Conservation (phyloP, 2,113 vertebrate genomes). For the Sminthopsis crassicaudata region DNA sequence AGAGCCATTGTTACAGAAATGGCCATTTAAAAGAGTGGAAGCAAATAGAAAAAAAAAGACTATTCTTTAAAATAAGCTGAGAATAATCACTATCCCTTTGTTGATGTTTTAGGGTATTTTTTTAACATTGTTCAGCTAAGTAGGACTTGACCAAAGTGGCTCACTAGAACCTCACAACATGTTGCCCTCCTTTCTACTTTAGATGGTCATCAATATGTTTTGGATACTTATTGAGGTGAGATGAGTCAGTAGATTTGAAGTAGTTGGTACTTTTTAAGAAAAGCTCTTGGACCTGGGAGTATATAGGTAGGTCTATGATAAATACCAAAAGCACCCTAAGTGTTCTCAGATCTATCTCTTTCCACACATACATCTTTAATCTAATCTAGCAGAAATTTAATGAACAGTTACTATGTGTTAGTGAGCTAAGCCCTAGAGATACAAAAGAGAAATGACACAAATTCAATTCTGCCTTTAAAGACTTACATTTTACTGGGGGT, state of each 20-base stretch:
- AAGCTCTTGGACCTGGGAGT: background rate
- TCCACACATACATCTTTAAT: background rate
- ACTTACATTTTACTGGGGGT: background rate
- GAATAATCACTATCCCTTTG: slow-evolving; percentile 70
- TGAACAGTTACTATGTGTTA: background rate
- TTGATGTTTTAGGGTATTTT: slow-evolving; percentile 42
- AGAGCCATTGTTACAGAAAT: slow-evolving; percentile 68
- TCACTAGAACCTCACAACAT: background rate
- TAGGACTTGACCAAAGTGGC: background rate
- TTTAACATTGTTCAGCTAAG: slow-evolving; percentile 73
- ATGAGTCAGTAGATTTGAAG: background rate
- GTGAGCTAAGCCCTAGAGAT: background rate
- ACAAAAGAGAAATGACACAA: background rate
- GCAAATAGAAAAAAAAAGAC: slow-evolving; percentile 63
- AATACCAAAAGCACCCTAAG: background rate
- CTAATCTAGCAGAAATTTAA: background rate
- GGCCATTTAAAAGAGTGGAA: slow-evolving; percentile 63
- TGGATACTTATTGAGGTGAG: background rate
- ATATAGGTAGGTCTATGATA: background rate
- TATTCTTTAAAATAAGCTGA: slow-evolving; percentile 64
- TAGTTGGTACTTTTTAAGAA: background rate
- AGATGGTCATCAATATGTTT: background rate
- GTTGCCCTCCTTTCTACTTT: background rate
- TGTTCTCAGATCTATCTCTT: background rate
- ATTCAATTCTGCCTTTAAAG: background rate